phyloP scores from a whole-genome alignment of 1,140 invertebrate species.

The Euwallacea fornicatus region DNA sequence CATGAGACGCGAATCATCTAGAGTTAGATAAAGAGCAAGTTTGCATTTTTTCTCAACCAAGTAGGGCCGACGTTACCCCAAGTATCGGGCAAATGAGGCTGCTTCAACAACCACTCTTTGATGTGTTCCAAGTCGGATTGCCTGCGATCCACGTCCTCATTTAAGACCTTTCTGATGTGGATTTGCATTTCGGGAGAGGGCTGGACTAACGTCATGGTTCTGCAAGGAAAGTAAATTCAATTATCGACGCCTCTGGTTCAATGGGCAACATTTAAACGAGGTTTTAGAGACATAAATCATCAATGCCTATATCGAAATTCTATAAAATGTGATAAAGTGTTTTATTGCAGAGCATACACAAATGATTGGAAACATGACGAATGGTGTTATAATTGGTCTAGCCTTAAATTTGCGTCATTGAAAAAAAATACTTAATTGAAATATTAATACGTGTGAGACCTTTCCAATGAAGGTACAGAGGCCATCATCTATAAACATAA shows the following conservation, averaged over 20 bases:
- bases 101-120: constrained; percentile 74
- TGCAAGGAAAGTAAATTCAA: neutral
- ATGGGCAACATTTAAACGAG: no score
- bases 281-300: no score
- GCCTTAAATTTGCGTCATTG: constrained; percentile 6
- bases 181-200: constrained; percentile 73
- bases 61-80: constrained; percentile 59
- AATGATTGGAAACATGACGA: no score
- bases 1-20: constrained; percentile 72
- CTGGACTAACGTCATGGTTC: constrained; percentile 69
- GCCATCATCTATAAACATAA: neutral
- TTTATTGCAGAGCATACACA: no score
- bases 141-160: constrained; percentile 68
- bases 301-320: no score
- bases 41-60: neutral
- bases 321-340: no score
- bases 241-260: neutral
- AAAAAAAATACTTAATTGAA: constrained; percentile 13
- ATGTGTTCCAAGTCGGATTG: constrained; percentile 68
- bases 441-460: constrained; percentile 18
- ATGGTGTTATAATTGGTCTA: no score
- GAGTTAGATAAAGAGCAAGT: neutral
- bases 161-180: constrained; percentile 74
- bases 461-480: neutral
- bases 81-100: constrained; percentile 73